phyloP scores from a whole-genome alignment of 2,113 vertebrate species.

The Heterochromis multidens region DNA sequence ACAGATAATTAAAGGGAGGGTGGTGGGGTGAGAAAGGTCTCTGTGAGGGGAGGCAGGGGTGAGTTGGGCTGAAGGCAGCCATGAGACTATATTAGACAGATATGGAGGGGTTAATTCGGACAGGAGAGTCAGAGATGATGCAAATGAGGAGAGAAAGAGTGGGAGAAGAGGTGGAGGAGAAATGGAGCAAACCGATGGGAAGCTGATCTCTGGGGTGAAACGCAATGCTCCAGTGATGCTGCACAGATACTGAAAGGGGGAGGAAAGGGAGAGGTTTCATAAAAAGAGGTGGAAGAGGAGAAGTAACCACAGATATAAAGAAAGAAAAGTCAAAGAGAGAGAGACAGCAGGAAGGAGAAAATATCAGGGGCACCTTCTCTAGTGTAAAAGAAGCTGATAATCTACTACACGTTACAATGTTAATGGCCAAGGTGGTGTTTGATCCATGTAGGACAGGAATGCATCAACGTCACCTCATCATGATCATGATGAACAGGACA shows the following conservation, averaged over 20 bases:
- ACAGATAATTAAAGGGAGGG: conserved; percentile 75
- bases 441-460: background rate
- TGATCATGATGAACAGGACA: background rate
- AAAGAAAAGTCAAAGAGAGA: background rate
- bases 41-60: background rate
- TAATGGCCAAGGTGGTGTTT: background rate
- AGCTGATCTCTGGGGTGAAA: conserved; percentile 21
- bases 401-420: background rate
- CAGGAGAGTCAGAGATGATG: background rate
- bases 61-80: conserved; percentile 11
- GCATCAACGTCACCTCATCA: background rate
- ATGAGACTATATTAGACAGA: background rate
- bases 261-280: background rate
- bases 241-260: background rate
- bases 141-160: conserved; percentile 31
- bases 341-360: background rate
- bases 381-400: background rate
- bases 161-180: conserved; percentile 11
- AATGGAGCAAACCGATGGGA: background rate
- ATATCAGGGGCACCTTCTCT: background rate
- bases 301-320: background rate
- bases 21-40: background rate
- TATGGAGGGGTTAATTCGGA: conserved; percentile 31
- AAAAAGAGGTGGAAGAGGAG: background rate
- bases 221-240: conserved; percentile 19